Base-by-base conservation (phyloP, 2,888 invertebrate genomes). In the Steinernema hermaphroditum region DNA sequence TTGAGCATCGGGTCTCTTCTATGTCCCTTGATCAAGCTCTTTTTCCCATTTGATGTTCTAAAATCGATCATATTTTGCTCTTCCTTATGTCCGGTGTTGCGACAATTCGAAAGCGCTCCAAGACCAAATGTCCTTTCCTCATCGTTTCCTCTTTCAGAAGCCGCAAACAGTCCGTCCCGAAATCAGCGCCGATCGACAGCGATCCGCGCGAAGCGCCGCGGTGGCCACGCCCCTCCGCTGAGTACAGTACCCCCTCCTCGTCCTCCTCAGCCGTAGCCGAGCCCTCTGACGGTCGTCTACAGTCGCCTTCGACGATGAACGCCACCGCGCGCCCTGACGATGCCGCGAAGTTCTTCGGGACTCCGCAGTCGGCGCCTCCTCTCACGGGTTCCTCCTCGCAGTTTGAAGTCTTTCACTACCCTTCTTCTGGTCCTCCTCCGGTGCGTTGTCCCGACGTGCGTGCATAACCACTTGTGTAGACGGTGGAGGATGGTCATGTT, bases 111-210 rank as follows among this genome's bases (percentile, higher is more conserved):
- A n/a, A n/a, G n/a, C 37, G 37, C 12, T 4, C 6, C 37, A 12
- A 12, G 37, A 37, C 37, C 37, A 12, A 37, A 37, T 37, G n/a
- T n/a, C n/a, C n/a, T n/a, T n/a, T n/a, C n/a, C 37, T 37, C 37
- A 37, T 8, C 37, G 4, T 12, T 37, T 37, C 12, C 37, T n/a
- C 6, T 54, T 54, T 24, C 54, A 54, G 54, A 62, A 22, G 76
- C 49, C 12, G 54, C 44, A 19, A 76, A 71, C 54, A 76, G 44
- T 49, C 74, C 68, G 29, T 74, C 24, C 41, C 54, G 50, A 34
- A 76, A 19, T 46, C 78, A 74, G 32, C 54, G 27, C 54, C 54
- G 6, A 54, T 54, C 54, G 54, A 54, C 27, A 54, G 54, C 54
- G 54, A 54, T 24, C 22, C 54, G 16, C 43, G 43, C 16, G 43